Base-by-base conservation (phyloP, 2,113 vertebrate species). In the Gasterosteus aculeatus region DNA sequence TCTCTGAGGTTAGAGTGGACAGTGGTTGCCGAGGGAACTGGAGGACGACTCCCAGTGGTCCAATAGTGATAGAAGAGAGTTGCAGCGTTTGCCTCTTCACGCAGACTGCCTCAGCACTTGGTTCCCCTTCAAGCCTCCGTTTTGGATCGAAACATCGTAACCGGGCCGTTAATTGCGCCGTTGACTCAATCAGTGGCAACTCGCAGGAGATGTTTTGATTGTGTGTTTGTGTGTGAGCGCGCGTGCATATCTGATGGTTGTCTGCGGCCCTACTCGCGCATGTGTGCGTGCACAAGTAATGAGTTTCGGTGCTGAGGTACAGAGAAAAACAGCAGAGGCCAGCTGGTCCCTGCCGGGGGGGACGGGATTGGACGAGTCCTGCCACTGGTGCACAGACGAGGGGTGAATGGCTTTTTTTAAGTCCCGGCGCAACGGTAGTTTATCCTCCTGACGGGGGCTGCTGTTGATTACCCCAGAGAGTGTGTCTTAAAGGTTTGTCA, bases 161-260 rank as follows among this genome's bases (percentile, higher is more conserved):
- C 35, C 41, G 56, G 72, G 53, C 68, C 18, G 73, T 88, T 90
- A 91, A 91, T 90, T 91, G 90, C 49, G 35, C 66, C 65, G 68
- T 85, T 87, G 91, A 89, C 90, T 91, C 89, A 90, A 91, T 93
- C 88, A 89, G 64, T 29, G 86, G 54, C 31, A 67, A 86, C 80
- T 89, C 82, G 59, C 83, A 49, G 82, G 82, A 85, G 84, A 85
- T 54, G 10, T 11, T 22, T 59, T 41, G 72, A 49, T 1, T 56
- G 68, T 31, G n/a, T 22, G 46, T 19, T 31, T 33, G 41, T 64
- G 26, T 33, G 62, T 51, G 44, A 12, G 39, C 33, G 8, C 7
- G 33, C 64, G 38, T 61, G 74, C 65, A 31, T 61, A 39, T 65
- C 33, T 46, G 70, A 51, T 74, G 39, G 51, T 58, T 82, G 76